Base-by-base conservation (phyloP, 1,140 invertebrate genomes). In the Trigoniulus corallinus region DNA sequence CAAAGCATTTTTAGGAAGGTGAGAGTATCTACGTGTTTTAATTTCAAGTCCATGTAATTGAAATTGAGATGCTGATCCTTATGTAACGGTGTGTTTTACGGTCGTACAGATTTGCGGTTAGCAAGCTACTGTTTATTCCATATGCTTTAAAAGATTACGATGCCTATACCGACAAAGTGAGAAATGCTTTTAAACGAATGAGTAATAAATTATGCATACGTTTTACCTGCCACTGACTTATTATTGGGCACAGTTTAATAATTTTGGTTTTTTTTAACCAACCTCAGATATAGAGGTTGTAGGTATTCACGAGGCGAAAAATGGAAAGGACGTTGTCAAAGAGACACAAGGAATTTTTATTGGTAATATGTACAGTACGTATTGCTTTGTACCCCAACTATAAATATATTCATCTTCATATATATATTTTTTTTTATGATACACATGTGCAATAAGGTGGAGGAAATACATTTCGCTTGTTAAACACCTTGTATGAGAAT, bases 391-490 rank as follows among this genome's bases (percentile, higher is more conserved):
- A 12, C 12, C 13, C 7, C 3, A 40, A 41, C 26, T 22, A 20
- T n/a, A 18, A 2, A 15, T 40, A 41, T 24, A 15, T 18, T 1
- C 10, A 26, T 27, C 13, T 10, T 21, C 13, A 22, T 10, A 15
- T 24, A 18, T 26, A 27, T 15, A 45, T 15, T 52, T 54, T 47
- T 51, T 56, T 58, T 15, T 39, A n/a, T n/a, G n/a, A n/a, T n/a
- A n/a, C n/a, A n/a, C n/a, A n/a, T n/a, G n/a, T n/a, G n/a, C n/a
- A n/a, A n/a, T n/a, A n/a, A 59, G 58, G 62, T n/a, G 82, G 84
- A 54, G 80, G 81, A 48, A 83, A 85, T 61, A 84, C 79, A 7
- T 82, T 87, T 59, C 67, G 77, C 22, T 64, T 87, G 25, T 64
- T 87, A 3, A 79, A 79, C 59, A 70, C 71, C 20, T 63, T 86